Evolutionary conservation across 1,140 invertebrate genomes (phyloP), one percentile per base, ranked within the genome.

Genomic region (Lasioglossum baleicum): DNA sequence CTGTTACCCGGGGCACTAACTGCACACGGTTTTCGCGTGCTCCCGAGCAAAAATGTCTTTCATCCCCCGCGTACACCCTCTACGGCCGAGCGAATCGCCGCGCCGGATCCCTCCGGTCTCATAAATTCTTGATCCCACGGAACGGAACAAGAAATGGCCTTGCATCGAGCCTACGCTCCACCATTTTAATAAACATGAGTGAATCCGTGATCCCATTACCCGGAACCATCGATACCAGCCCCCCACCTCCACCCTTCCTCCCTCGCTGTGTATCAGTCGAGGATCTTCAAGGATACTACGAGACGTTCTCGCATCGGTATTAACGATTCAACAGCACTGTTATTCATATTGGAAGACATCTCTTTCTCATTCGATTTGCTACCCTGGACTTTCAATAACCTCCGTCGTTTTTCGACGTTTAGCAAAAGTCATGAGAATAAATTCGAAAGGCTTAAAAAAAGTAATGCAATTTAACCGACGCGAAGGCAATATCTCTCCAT

Each of bases 81-180:
- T 51, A n/a, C 40, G 44, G 13, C 22, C 7, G 13, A 17, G 7
- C 20, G 74, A 68, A 71, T 79, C 67, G 26, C 20, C 56, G 48
- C 31, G 48, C 7, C 35, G 26, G 40, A 61, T 84, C 65, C 73
- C 65, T 58, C 53, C 44, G 31, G n/a, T 44, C n/a, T 65, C 53
- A 81, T 85, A 85, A 81, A 85, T 85, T 77, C 81, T 71, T 80
- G 40, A 56, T 60, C 69, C 69, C 69, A 7, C 10, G 26, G 61
- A 42, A 48, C 69, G 77, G 64, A 67, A 22, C 68, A 73, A 73
- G 56, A 80, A 69, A 83, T 51, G 67, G 48, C 51, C 44, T 56
- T 56, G 53, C 44, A 48, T 20, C 42, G 17, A 64, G 8, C 40
- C 40, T 48, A 44, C 13, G 58, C 51, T 7, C 60, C 58, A 13